Conservation (phyloP, 2,113 vertebrate species). For the Pygoscelis adeliae region DNA sequence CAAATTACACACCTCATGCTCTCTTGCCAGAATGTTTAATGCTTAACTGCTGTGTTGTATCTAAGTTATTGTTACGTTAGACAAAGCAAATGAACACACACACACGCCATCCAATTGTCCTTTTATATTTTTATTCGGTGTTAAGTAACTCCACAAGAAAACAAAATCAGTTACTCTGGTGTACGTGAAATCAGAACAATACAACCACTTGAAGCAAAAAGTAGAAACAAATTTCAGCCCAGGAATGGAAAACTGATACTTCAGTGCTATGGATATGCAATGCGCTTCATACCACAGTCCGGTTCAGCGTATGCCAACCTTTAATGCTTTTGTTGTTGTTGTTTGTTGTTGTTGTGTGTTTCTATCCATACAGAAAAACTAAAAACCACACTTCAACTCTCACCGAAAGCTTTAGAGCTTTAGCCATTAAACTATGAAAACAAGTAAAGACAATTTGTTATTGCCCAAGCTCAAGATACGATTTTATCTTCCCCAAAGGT, state of each 20-base stretch:
- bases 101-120: constrained; percentile 5
- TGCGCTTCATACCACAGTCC: constrained; percentile 82
- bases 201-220: constrained; percentile 85
- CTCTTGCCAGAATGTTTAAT: not conserved
- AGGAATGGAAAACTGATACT: constrained; percentile 77
- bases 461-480: constrained; percentile 64
- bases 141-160: constrained; percentile 99
- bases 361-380: constrained; percentile 78
- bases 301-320: constrained; percentile 80
- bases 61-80: fast-evolving
- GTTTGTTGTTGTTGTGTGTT: constrained; percentile 46
- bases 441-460: constrained; percentile 73
- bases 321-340: constrained; percentile 64
- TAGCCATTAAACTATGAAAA: constrained; percentile 70
- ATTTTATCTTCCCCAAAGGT: constrained; percentile 60
- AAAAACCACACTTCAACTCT: constrained; percentile 80
- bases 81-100: not conserved
- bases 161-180: constrained; percentile 94
- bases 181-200: constrained; percentile 95
- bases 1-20: not conserved
- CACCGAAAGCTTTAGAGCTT: constrained; percentile 76
- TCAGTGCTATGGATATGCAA: constrained; percentile 82
- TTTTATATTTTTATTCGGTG: constrained; percentile 92
- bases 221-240: constrained; percentile 78
- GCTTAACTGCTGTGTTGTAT: not conserved